phyloP scores from a whole-genome alignment of 2,797 vertebrate species.

The Taeniopygia guttata region DNA sequence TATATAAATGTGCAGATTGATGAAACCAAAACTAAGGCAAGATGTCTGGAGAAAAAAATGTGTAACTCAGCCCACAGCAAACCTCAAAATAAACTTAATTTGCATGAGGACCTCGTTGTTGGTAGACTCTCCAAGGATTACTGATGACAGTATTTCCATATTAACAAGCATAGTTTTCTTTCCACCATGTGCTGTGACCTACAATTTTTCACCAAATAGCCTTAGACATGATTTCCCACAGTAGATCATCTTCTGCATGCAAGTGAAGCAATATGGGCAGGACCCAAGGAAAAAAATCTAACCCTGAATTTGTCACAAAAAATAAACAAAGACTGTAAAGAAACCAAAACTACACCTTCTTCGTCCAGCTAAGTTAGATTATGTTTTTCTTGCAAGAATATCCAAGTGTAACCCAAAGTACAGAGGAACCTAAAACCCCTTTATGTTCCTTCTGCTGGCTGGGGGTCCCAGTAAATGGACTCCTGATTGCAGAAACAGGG shows the following conservation, averaged over 20 bases:
- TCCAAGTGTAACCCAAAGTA: not conserved
- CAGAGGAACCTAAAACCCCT: not conserved
- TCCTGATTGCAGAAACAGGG: not conserved
- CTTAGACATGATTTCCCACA: not conserved
- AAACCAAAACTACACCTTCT: not conserved
- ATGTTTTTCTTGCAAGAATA: not conserved
- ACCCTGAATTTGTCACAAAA: not conserved
- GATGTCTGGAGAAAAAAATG: constrained; percentile 35
- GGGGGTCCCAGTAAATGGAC: not conserved
- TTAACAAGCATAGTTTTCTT: not conserved
- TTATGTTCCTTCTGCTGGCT: not conserved
- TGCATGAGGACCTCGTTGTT: constrained; percentile 34
- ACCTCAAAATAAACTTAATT: constrained; percentile 54
- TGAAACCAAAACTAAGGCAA: constrained; percentile 36
- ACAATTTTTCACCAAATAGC: not conserved
- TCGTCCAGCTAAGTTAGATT: not conserved
- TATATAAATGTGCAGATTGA: constrained; percentile 16
- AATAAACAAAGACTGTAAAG: not conserved
- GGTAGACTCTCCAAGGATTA: constrained; percentile 1
- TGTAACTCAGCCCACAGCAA: constrained; percentile 40
- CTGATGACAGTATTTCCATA: not conserved
- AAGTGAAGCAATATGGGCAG: not conserved
- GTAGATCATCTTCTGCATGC: not conserved
- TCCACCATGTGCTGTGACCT: not conserved
- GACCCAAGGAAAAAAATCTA: not conserved